phyloP scores from a whole-genome alignment of 1,140 invertebrate species.

The Drosophila orena region DNA sequence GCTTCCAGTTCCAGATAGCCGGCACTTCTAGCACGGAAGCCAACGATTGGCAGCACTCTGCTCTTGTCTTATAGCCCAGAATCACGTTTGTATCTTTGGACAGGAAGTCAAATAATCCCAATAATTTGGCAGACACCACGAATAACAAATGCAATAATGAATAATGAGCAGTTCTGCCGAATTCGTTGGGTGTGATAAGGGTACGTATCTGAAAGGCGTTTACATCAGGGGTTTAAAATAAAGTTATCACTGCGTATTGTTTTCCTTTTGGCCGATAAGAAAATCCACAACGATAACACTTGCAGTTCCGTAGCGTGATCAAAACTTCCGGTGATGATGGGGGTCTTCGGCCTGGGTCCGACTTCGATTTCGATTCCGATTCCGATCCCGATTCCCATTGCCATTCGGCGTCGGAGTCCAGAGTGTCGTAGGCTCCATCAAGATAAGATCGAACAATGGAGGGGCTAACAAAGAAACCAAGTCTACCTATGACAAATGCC shows the following conservation, averaged over 20 bases:
- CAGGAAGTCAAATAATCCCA: constrained; percentile 24
- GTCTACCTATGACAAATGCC: constrained; percentile 40
- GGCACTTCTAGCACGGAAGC: not conserved
- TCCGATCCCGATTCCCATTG: too few relatives aligned
- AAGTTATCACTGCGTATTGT: constrained; percentile 36
- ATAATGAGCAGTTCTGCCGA: constrained; percentile 61
- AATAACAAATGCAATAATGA: constrained; percentile 49
- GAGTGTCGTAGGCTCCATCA: constrained; percentile 61
- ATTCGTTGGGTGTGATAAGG: constrained; percentile 20
- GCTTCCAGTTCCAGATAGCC: constrained; percentile 9
- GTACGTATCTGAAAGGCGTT: constrained; percentile 35
- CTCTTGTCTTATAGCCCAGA: not conserved
- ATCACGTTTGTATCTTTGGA: not conserved
- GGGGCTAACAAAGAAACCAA: constrained; percentile 38
- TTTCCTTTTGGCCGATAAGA: constrained; percentile 31
- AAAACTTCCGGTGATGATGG: constrained; percentile 70
- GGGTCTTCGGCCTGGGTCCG: not conserved
- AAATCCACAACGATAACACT: constrained; percentile 45
- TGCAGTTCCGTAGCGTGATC: constrained; percentile 53
- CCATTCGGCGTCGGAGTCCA: constrained; percentile 43
- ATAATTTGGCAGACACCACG: constrained; percentile 17
- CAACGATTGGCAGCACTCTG: not conserved
- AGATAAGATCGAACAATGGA: constrained; percentile 64
- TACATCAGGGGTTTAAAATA: constrained; percentile 76
- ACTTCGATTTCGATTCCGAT: not conserved